phyloP scores from a whole-genome alignment of 2,888 invertebrate species.

The Colletes collaris region DNA sequence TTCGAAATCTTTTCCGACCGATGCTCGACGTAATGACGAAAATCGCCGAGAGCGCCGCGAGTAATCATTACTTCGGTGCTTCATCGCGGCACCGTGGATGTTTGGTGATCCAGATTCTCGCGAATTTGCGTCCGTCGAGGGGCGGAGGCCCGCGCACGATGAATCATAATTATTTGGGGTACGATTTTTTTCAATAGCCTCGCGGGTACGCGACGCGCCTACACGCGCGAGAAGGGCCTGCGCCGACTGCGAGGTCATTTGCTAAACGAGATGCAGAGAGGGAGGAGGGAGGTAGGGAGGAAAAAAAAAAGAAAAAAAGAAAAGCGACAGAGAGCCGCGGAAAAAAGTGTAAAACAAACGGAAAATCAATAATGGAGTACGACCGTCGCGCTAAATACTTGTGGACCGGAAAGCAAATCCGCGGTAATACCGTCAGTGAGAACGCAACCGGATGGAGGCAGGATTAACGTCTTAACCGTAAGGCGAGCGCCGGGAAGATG shows the following conservation, averaged over 20 bases:
- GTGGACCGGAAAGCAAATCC: constrained; percentile 48
- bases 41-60: constrained; percentile 18
- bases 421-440: constrained; percentile 53
- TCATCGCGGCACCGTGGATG: neutral
- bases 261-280: constrained; percentile 45
- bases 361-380: constrained; percentile 56
- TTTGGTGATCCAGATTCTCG: constrained; percentile 32
- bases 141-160: constrained; percentile 9
- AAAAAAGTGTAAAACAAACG: constrained; percentile 53
- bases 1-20: neutral
- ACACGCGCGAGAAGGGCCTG: neutral
- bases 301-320: too few species aligned
- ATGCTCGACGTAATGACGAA: constrained; percentile 41
- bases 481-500: neutral
- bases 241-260: constrained; percentile 41
- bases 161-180: constrained; percentile 50
- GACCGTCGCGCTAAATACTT: constrained; percentile 46
- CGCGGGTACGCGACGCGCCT: neutral
- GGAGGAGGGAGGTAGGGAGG: too few species aligned
- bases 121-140: constrained; percentile 39
- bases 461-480: constrained; percentile 54
- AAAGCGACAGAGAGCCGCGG: neutral
- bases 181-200: constrained; percentile 34
- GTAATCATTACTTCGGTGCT: constrained; percentile 43
- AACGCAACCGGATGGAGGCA: constrained; percentile 19